Percentiles rank a stretch among this genome's conserved stretches.
These are phyloP conservation scores for Drosophila ogumai DNA, from an alignment of 1,140 invertebrate genomes.

Conservation along the genomic window DNA sequence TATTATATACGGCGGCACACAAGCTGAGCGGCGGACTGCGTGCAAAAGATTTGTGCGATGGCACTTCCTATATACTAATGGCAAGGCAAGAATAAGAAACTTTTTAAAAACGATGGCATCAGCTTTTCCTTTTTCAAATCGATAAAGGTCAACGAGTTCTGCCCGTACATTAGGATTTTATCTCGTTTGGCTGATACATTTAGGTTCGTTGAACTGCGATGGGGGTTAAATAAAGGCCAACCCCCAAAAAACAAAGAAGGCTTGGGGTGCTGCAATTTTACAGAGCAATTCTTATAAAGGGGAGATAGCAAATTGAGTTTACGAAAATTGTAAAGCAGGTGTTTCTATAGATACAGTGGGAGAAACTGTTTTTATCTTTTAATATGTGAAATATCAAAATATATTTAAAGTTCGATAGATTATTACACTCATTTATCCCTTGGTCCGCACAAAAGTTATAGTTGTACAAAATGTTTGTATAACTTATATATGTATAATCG, in stretches of 20 bases:
- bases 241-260: slow-evolving; percentile 24
- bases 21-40: slow-evolving; percentile 13
- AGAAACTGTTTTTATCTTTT: background rate
- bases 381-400: background rate
- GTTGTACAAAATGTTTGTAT: background rate
- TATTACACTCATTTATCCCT: background rate
- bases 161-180: slow-evolving; percentile 34
- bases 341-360: slow-evolving; percentile 17
- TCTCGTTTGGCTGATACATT: slow-evolving; percentile 31
- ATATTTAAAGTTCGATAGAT: background rate
- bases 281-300: slow-evolving; percentile 13
- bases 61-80: slow-evolving; percentile 36
- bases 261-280: slow-evolving; percentile 18
- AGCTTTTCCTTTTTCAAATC: slow-evolving; percentile 23
- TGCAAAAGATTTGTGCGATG: slow-evolving; percentile 32
- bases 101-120: slow-evolving; percentile 19
- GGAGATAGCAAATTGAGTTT: slow-evolving; percentile 14
- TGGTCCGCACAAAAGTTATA: background rate
- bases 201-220: slow-evolving; percentile 42
- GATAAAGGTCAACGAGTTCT: slow-evolving; percentile 47
- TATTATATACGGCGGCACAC: slow-evolving; percentile 30
- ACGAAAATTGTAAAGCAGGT: slow-evolving; percentile 45
- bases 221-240: slow-evolving; percentile 48
- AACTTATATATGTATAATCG: background rate
- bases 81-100: slow-evolving; percentile 16